Evolutionary conservation across 2,797 vertebrate species (phyloP), one percentile per base, ranked within the genome.

Genomic region (Rhinella marina): DNA sequence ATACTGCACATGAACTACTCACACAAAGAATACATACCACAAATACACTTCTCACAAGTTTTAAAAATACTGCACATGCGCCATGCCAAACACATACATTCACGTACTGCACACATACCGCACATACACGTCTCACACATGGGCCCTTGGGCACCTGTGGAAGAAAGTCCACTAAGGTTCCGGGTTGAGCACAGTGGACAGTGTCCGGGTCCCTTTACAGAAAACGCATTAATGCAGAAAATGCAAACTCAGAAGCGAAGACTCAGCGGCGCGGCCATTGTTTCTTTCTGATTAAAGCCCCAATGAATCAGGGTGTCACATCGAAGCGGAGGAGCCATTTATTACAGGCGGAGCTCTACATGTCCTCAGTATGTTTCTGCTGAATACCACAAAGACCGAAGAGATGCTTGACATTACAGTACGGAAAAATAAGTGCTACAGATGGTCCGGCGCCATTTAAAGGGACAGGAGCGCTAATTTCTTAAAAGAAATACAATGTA

Each of bases 261-360:
- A 27, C 19, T 57, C 56, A n/a, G 77, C 75, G 32, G 57, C 41
- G 32, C 21, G 52, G 56, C 62, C 59, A 61, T 62, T 72, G 62
- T 81, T 84, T 77, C 12, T 19, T 52, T 14, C 73, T 76, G 64
- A 79, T 84, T 88, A 88, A 88, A 84, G 32, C 77, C 56, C 62
- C 54, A 80, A 79, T 79, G 70, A 84, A 56, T 79, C 11, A 84
- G 54, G 21, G 56, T 50, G 50, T 80, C 64, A 32, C 8, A 29
- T 21, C 14, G 25, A 10, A 52, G 81, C 7, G 32, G 41, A 52
- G 64, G 62, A 27, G 2, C 59, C 62, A 82, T 82, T 82, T 68
- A 68, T 82, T 82, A 82, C 21, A 10, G 59, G 17, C 29, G 21
- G 16, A 10, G 72, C 41, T 11, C 41, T 50, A 4, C 41, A 23